A percentile compares a stretch with the other conserved stretches of the same genome.
phyloP scores from a whole-genome alignment of 2,888 invertebrate species.

The Ophioninae sp. region DNA sequence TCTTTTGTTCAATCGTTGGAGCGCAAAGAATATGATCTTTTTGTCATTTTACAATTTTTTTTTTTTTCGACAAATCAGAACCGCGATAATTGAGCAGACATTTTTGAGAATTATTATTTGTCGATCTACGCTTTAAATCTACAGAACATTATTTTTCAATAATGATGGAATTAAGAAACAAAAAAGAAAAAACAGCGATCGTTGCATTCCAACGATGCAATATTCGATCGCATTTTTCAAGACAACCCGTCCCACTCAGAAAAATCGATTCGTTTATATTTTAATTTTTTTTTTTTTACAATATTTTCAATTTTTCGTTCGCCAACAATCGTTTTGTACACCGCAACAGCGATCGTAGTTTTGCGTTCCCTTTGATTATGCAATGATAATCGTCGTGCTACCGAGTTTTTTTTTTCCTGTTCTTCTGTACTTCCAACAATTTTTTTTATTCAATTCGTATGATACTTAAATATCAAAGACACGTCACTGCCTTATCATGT shows the following conservation, averaged over 20 bases:
- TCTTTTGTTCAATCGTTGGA: neutral
- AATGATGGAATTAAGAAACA: too few species aligned
- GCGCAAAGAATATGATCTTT: too few species aligned
- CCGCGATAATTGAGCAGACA: too few species aligned
- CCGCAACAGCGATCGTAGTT: conserved; percentile 23
- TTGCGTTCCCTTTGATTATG: conserved; percentile 36
- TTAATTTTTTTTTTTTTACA: neutral
- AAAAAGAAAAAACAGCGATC: too few species aligned
- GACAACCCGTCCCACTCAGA: neutral
- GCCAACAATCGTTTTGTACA: conserved; percentile 26
- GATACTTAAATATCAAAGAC: conserved; percentile 8
- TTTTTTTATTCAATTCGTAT: conserved; percentile 16
- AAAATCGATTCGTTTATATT: conserved; percentile 19
- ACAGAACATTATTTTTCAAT: too few species aligned
- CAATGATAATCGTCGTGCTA: conserved; percentile 39
- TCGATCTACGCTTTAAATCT: too few species aligned
- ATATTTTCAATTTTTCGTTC: conserved; percentile 10
- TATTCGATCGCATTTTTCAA: neutral
- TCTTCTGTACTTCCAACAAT: conserved; percentile 12
- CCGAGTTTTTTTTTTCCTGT: conserved; percentile 21
- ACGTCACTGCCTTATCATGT: neutral
- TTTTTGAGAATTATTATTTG: too few species aligned
- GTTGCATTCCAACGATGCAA: neutral
- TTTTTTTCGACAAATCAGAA: too few species aligned
- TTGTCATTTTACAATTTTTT: too few species aligned